Evolutionary conservation across 2,888 invertebrate genomes (phyloP).

Genomic region (Miltochrista miniata): DNA sequence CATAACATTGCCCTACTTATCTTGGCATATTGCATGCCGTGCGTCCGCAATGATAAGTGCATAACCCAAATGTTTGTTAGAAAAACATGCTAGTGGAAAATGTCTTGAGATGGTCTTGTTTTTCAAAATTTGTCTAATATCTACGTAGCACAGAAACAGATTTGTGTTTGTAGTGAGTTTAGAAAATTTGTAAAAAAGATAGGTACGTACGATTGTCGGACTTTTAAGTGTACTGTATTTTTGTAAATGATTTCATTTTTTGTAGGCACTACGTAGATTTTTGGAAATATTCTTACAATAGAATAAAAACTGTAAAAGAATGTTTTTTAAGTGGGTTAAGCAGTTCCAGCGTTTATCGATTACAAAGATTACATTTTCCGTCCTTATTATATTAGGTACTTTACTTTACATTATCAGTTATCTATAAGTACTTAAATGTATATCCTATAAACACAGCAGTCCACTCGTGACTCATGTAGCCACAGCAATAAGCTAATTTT

Average conservation of each 20-base stretch:
- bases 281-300: too few species aligned
- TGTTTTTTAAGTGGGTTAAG: too few species aligned
- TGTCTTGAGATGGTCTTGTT: slow-evolving; percentile 32
- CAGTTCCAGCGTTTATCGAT: too few species aligned
- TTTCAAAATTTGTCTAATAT: slow-evolving; percentile 25
- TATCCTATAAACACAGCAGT: slow-evolving; percentile 29
- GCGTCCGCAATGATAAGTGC: slow-evolving; percentile 70
- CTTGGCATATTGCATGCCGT: slow-evolving; percentile 66
- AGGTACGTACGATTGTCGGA: background rate
- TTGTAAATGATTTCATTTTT: too few species aligned
- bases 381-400: too few species aligned
- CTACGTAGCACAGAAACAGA: slow-evolving; percentile 22
- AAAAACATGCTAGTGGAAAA: slow-evolving; percentile 36
- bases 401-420: too few species aligned
- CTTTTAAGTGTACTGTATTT: slow-evolving; percentile 1
- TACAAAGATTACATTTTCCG: too few species aligned
- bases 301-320: too few species aligned
- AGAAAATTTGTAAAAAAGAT: background rate
- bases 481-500: slow-evolving; percentile 36
- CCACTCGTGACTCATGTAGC: slow-evolving; percentile 31
- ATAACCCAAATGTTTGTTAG: slow-evolving; percentile 48
- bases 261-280: too few species aligned
- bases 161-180: background rate
- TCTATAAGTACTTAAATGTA: slow-evolving; percentile 13
- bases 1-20: slow-evolving; percentile 69